Conservation (phyloP, 2,113 vertebrate genomes). For the Recurvirostra avosetta region DNA sequence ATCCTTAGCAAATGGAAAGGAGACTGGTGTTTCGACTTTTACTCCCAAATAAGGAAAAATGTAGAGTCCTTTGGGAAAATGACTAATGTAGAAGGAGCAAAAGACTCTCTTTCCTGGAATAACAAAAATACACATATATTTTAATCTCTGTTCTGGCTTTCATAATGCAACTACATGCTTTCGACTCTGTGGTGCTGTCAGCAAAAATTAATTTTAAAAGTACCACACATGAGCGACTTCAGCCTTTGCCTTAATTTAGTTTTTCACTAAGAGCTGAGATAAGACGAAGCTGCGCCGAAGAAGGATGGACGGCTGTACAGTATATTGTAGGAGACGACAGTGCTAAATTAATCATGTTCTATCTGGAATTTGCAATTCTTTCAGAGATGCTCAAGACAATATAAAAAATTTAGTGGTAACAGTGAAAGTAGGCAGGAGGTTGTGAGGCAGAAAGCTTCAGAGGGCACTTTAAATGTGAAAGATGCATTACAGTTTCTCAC, state of each 20-base stretch:
- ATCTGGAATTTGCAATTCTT: conserved; percentile 94
- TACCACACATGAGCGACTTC: conserved; percentile 54
- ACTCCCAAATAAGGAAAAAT: conserved; percentile 62
- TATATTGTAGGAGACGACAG: conserved; percentile 67
- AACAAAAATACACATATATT: conserved; percentile 66
- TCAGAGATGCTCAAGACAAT: conserved; percentile 88
- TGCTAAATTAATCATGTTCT: conserved; percentile 96
- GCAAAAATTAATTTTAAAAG: conserved; percentile 78
- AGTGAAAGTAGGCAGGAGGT: conserved; percentile 79
- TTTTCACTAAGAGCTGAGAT: conserved; percentile 67
- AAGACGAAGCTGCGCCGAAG: conserved; percentile 38
- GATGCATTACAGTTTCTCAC: conserved; percentile 77
- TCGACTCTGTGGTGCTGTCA: conserved; percentile 59
- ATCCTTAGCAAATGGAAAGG: conserved; percentile 41
- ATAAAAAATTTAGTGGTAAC: conserved; percentile 93
- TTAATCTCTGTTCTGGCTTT: conserved; percentile 62
- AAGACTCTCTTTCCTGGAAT: conserved; percentile 56
- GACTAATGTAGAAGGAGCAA: conserved; percentile 53
- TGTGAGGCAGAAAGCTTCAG: conserved; percentile 79
- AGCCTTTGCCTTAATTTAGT: conserved; percentile 72
- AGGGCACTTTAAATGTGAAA: conserved; percentile 78
- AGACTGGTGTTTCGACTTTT: conserved; percentile 26
- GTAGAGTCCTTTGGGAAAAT: conserved; percentile 50
- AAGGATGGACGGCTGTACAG: conserved; percentile 66
- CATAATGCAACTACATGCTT: conserved; percentile 61